phyloP scores from a whole-genome alignment of 2,113 vertebrate genomes.

The Leptodactylus fuscus region DNA sequence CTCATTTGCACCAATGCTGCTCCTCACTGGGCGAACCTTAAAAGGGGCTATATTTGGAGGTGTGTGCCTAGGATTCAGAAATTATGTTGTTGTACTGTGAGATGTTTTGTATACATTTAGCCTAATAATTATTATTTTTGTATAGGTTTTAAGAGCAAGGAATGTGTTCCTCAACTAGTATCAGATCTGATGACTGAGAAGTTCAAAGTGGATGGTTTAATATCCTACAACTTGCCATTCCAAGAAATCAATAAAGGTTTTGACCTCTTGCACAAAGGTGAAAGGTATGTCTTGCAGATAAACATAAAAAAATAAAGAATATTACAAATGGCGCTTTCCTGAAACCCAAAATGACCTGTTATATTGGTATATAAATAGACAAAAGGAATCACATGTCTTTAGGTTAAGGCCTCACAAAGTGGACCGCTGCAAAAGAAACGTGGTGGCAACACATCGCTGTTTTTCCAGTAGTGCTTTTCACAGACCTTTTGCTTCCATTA shows the following conservation, averaged over 20 bases:
- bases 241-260: constrained; percentile 40
- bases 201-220: constrained; percentile 25
- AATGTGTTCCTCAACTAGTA: constrained; percentile 33
- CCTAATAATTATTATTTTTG: background rate
- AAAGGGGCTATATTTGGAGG: constrained; percentile 64
- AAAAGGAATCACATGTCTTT: too few relatives aligned
- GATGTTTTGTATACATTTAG: background rate
- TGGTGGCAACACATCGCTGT: too few relatives aligned
- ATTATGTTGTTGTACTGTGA: too few relatives aligned
- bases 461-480: too few relatives aligned
- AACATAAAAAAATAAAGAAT: background rate
- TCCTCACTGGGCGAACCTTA: constrained; percentile 64
- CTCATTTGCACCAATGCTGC: constrained; percentile 59
- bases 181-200: constrained; percentile 28
- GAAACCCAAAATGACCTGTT: background rate
- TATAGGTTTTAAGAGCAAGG: constrained; percentile 32
- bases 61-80: constrained; percentile 47
- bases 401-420: too few relatives aligned
- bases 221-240: constrained; percentile 30
- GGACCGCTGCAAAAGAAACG: too few relatives aligned
- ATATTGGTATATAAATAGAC: too few relatives aligned
- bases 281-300: constrained; percentile 14
- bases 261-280: constrained; percentile 18
- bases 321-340: background rate
- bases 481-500: too few relatives aligned